Evolutionary conservation across 1,140 invertebrate genomes (phyloP), one percentile per base, ranked within the genome.

Genomic region (Scaptodrosophila lebanonensis): DNA sequence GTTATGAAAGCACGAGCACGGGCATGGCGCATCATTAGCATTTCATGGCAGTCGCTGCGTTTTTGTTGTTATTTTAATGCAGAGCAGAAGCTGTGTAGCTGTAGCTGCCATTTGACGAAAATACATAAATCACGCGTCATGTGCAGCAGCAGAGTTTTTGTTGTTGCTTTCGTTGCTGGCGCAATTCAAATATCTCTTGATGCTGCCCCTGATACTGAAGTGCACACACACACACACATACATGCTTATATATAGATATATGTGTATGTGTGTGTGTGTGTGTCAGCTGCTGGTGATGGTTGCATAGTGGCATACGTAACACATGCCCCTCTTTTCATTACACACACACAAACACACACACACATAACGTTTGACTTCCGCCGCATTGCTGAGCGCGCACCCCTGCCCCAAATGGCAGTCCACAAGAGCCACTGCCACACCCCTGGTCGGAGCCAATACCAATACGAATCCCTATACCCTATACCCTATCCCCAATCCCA

Each of bases 41-140:
- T 82, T 79, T 82, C 76, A 79, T 73, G 75, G 75, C 60, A 73
- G 62, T 30, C 12, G 48, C 50, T 47, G 18, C 33, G 43, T 36
- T 40, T 48, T 20, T 66, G 36, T 7, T 52, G 50, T 15, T 62
- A 50, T 4, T 51, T n/a, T n/a, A n/a, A n/a, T n/a, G n/a, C n/a
- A n/a, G n/a, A n/a, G 18, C n/a, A 40, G 50, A 6, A 39, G 39
- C 27, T 47, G 30, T 50, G 49, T 44, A 72, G 75, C 65, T 57
- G 66, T 63, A 63, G 72, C 63, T 76, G 75, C 75, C 75, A 79
- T 79, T 79, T 79, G 75, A 82, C 75, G 69, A 79, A 79, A 79
- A 79, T 79, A 79, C 75, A 82, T 82, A 79, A 79, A 79, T 79
- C 75, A 82, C 75, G 75, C 75, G 75, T 82, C 75, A 79, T 79